Evolutionary conservation across 2,888 invertebrate genomes (phyloP).

Genomic region (Tenodera sinensis): DNA sequence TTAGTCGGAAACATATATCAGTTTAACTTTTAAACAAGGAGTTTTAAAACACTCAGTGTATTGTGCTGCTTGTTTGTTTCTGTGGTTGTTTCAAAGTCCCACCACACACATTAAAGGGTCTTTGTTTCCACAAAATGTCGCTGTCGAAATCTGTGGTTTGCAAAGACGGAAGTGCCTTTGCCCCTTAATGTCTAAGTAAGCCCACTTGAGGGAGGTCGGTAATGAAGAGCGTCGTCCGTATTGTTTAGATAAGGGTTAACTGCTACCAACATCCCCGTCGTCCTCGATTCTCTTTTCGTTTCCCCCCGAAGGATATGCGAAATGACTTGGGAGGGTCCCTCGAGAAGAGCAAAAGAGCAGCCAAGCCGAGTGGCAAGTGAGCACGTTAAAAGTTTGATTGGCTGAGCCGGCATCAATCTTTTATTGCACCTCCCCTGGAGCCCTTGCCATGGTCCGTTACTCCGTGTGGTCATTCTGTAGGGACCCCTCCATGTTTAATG

Average conservation of each 20-base stretch:
- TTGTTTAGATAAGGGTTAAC: not conserved
- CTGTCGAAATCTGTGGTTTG: not conserved
- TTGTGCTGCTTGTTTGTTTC: no score
- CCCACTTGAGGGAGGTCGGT: not conserved
- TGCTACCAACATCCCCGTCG: not conserved
- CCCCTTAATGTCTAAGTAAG: not conserved
- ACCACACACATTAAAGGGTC: no score
- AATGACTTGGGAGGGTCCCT: not conserved
- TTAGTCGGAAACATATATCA: no score
- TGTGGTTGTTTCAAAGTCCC: no score
- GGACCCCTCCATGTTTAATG: not conserved
- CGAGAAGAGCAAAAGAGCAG: not conserved
- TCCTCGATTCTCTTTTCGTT: not conserved
- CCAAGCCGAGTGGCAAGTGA: not conserved
- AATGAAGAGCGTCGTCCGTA: not conserved
- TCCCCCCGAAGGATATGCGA: not conserved
- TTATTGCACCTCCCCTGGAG: not conserved
- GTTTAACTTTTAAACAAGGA: no score
- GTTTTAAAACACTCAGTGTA: no score
- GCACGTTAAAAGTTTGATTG: slow-evolving; percentile 11
- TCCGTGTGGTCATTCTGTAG: not conserved
- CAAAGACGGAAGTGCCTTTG: not conserved
- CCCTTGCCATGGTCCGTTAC: not conserved
- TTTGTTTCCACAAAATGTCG: not conserved
- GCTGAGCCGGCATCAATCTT: not conserved